Evolutionary conservation across 2,888 invertebrate genomes (phyloP).

Genomic region (Phania funesta): DNA sequence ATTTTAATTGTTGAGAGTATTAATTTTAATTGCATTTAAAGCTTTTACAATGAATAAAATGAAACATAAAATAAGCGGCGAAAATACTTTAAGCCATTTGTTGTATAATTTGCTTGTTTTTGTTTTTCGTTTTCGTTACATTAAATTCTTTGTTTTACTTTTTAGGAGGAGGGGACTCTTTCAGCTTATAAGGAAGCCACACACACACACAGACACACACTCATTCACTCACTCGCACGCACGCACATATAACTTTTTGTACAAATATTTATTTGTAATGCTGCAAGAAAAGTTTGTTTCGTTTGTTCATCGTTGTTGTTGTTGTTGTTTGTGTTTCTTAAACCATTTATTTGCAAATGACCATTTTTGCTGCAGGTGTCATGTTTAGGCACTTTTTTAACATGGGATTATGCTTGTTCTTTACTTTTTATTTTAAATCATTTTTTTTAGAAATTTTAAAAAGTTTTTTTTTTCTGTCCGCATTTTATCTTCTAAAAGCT

Average conservation of each 20-base stretch:
- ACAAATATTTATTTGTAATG: conserved; percentile 24
- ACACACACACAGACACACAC: no score
- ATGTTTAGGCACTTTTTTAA: conserved; percentile 55
- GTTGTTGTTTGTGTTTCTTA: conserved; percentile 25
- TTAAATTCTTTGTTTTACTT: not conserved
- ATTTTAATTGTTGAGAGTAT: conserved; percentile 59
- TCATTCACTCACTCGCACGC: no score
- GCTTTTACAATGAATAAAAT: conserved; percentile 32
- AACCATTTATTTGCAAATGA: conserved; percentile 51
- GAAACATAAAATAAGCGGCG: not conserved
- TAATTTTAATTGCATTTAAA: conserved; percentile 65
- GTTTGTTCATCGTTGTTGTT: not conserved
- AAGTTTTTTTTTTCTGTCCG: not conserved
- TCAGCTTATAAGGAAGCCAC: not conserved
- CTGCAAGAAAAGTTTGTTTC: conserved; percentile 5
- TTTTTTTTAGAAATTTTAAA: not conserved
- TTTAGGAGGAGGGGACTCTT: not conserved
- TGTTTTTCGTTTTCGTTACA: conserved; percentile 24
- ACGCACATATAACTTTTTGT: not conserved
- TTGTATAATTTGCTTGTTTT: conserved; percentile 29
- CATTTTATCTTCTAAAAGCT: not conserved
- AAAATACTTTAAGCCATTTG: conserved; percentile 58
- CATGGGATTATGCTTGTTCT: conserved; percentile 52
- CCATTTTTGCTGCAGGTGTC: conserved; percentile 62
- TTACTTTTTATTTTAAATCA: not conserved